Evolutionary conservation across 35 echinoderm and acorn worm species (phyloP), one percentile per base, ranked within the genome.

Genomic region (Diadema setosum): DNA sequence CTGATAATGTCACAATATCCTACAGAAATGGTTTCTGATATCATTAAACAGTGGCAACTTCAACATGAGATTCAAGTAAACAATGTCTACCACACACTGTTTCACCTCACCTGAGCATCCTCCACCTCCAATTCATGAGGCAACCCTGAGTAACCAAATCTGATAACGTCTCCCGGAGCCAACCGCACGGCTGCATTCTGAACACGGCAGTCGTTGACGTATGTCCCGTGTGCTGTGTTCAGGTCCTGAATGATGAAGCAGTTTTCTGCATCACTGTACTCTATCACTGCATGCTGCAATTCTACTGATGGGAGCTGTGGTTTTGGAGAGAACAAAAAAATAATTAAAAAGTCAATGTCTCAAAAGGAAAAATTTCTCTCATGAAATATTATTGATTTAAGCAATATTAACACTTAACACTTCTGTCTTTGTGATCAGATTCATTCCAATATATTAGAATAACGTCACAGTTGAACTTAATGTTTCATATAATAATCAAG

Each of bases 151-250:
- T 99, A 99, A 1, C 92, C 92, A 84, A 99, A 99, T 27, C 96
- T 88, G 35, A 94, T 94, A 57, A 92, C 83, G 58, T 99, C 96
- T n/a, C 96, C 96, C 0, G 96, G 92, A 17, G 96, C 89, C 7
- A 95, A 84, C 30, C 93, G 61, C 11, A 99, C 96, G 4, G 90
- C 89, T 23, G 96, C 96, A 90, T 99, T 99, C 86, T 99, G 96
- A 16, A 94, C 91, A 17, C 96, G 75, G 43, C 96, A 99, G 78
- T 99, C 96, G 60, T 99, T 98, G 31, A 99, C 96, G 46, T 99
- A 99, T 2, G 96, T 99, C 5, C 96, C 93, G 30, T 95, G 93
- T 12, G 96, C 92, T 5, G 92, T 94, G 63, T 99, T 99, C 14
- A 99, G 83, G 73, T 99, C 96, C 84, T 99, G 96, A 46, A 99